These are phyloP conservation scores for Betta splendens DNA, from an alignment of 2,797 vertebrate species.

Conservation along the genomic window DNA sequence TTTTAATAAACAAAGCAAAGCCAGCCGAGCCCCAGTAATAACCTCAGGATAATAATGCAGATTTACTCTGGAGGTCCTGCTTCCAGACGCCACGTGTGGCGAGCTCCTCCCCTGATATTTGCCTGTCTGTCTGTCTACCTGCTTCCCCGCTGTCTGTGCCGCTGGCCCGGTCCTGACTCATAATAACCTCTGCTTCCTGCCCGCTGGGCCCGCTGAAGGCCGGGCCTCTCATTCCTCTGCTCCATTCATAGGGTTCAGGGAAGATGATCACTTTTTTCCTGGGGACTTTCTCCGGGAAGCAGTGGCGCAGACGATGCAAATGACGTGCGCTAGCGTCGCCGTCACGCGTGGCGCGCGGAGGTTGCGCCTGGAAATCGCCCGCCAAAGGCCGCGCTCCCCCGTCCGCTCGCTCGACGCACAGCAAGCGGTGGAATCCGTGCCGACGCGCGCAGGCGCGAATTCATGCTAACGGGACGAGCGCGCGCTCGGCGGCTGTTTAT, in stretches of 20 bases:
- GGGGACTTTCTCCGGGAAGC: slow-evolving; percentile 59
- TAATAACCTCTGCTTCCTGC: slow-evolving; percentile 24
- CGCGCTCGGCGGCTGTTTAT: slow-evolving; percentile 22
- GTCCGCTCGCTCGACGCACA: no score
- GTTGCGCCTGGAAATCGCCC: no score
- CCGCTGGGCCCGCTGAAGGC: no score
- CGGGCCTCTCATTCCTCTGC: slow-evolving; percentile 7
- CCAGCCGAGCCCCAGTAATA: slow-evolving; percentile 18
- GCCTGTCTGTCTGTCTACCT: slow-evolving; percentile 37
- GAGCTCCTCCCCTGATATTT: slow-evolving; percentile 26
- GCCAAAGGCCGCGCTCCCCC: no score
- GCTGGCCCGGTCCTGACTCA: slow-evolving; percentile 13
- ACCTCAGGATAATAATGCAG: slow-evolving; percentile 28
- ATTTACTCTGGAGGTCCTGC: slow-evolving; percentile 34
- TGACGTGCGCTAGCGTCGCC: no score
- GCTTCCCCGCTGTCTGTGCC: slow-evolving; percentile 17
- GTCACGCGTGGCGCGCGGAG: no score
- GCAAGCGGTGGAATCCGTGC: neutral
- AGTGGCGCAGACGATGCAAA: slow-evolving; percentile 56
- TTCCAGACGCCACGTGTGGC: no score
- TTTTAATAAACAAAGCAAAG: slow-evolving; percentile 31
- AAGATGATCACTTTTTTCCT: slow-evolving; percentile 54
- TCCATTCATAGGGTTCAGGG: slow-evolving; percentile 39
- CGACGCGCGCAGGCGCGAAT: slow-evolving; percentile 1
- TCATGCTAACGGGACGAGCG: neutral